phyloP scores from a whole-genome alignment of 2,888 invertebrate species.

The Syrista parreyssii region DNA sequence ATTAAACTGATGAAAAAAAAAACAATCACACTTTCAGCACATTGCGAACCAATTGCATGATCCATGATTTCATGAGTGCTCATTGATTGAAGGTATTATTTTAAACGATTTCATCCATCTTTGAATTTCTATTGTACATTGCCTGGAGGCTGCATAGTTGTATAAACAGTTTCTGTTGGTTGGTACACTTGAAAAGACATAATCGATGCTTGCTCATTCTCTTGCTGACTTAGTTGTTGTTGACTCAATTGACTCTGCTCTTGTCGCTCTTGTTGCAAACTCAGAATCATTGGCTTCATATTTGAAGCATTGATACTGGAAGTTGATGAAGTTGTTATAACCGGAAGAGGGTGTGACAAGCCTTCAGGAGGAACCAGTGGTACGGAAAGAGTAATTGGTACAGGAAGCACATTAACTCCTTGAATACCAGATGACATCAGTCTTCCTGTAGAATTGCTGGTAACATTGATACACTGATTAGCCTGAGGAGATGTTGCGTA shows the following conservation, averaged over 20 bases:
- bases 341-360: slow-evolving; percentile 50
- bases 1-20: too few relatives aligned
- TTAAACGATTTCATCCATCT: slow-evolving; percentile 7
- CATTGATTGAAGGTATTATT: too few relatives aligned
- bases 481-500: too few relatives aligned
- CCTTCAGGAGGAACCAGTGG: slow-evolving; percentile 55
- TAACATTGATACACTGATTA: neutral
- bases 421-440: slow-evolving; percentile 36
- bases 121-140: slow-evolving; percentile 44
- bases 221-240: slow-evolving; percentile 32
- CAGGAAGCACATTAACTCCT: slow-evolving; percentile 51
- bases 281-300: slow-evolving; percentile 4
- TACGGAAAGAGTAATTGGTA: slow-evolving; percentile 54
- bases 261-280: slow-evolving; percentile 37
- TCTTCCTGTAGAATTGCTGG: neutral
- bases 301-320: slow-evolving; percentile 34
- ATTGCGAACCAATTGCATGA: too few relatives aligned
- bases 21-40: too few relatives aligned
- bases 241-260: slow-evolving; percentile 32
- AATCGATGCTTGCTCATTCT: slow-evolving; percentile 41
- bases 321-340: slow-evolving; percentile 32
- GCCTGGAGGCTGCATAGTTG: slow-evolving; percentile 45
- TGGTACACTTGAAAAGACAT: slow-evolving; percentile 57
- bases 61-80: too few relatives aligned
- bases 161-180: slow-evolving; percentile 51